These are phyloP conservation scores for Dasysyrphus tricinctus DNA, from an alignment of 2,888 invertebrate species.

Conservation along the genomic window DNA sequence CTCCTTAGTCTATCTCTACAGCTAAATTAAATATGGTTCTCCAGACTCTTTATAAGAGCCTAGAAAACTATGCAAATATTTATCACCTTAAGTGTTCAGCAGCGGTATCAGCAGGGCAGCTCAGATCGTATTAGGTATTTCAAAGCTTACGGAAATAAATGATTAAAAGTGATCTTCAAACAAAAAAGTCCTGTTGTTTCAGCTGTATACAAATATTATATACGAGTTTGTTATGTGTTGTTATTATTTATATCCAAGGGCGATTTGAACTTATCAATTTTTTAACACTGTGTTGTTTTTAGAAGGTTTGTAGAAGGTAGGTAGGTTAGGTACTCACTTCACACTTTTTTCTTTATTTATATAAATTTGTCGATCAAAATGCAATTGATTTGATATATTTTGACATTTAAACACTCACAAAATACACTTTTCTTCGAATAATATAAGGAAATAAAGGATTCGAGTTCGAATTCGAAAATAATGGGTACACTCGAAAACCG, in stretches of 20 bases:
- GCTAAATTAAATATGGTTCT: conserved; percentile 30
- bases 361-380: conserved; percentile 16
- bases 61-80: conserved; percentile 61
- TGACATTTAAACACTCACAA: conserved; percentile 3
- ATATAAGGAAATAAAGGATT: neutral
- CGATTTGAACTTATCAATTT: neutral
- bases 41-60: neutral
- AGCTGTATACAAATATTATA: conserved; percentile 26
- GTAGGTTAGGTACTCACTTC: neutral
- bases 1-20: conserved; percentile 32
- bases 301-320: no score
- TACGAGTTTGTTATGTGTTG: neutral
- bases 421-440: conserved; percentile 16
- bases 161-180: conserved; percentile 64
- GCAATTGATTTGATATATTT: conserved; percentile 1
- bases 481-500: neutral
- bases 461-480: conserved; percentile 3
- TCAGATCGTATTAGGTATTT: neutral
- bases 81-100: conserved; percentile 58
- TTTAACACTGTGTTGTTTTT: neutral
- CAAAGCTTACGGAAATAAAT: conserved; percentile 66
- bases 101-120: conserved; percentile 5
- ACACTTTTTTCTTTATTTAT: neutral
- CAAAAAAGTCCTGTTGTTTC: conserved; percentile 57
- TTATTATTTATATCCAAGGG: conserved; percentile 23